phyloP scores from a whole-genome alignment of 1,140 invertebrate species.

The Brachionus rubens region DNA sequence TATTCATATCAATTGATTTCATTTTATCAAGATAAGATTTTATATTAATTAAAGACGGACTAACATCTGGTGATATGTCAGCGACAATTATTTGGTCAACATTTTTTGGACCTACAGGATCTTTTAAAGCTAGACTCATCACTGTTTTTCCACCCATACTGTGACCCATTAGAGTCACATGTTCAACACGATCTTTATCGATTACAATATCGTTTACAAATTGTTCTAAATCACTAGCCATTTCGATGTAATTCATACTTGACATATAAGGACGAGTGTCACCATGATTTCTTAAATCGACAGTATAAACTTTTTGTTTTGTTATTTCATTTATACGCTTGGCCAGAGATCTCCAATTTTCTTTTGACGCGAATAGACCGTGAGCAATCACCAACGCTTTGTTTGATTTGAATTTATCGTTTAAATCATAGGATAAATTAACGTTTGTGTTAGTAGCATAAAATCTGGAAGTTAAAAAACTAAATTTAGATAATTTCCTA shows the following conservation, averaged over 20 bases:
- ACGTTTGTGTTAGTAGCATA: background rate
- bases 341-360: slow-evolving; percentile 41
- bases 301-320: slow-evolving; percentile 37
- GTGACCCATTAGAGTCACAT: slow-evolving; percentile 43
- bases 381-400: slow-evolving; percentile 24
- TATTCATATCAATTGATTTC: slow-evolving; percentile 6
- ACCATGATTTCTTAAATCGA: slow-evolving; percentile 45
- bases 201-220: slow-evolving; percentile 13
- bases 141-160: slow-evolving; percentile 47
- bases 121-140: background rate
- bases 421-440: slow-evolving; percentile 30
- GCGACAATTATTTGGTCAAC: slow-evolving; percentile 38
- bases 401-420: slow-evolving; percentile 28
- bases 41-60: slow-evolving; percentile 23
- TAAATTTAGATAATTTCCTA: background rate
- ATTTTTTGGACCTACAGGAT: background rate
- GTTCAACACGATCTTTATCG: slow-evolving; percentile 13
- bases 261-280: slow-evolving; percentile 25
- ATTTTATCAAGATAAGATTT: slow-evolving; percentile 30
- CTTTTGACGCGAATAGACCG: slow-evolving; percentile 39
- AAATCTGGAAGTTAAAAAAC: background rate
- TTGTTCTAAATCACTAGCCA: slow-evolving; percentile 26
- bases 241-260: slow-evolving; percentile 9
- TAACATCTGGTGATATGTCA: slow-evolving; percentile 36
- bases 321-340: slow-evolving; percentile 27